Evolutionary conservation across 2,113 vertebrate genomes (phyloP).

Genomic region (Rhipidura dahli): DNA sequence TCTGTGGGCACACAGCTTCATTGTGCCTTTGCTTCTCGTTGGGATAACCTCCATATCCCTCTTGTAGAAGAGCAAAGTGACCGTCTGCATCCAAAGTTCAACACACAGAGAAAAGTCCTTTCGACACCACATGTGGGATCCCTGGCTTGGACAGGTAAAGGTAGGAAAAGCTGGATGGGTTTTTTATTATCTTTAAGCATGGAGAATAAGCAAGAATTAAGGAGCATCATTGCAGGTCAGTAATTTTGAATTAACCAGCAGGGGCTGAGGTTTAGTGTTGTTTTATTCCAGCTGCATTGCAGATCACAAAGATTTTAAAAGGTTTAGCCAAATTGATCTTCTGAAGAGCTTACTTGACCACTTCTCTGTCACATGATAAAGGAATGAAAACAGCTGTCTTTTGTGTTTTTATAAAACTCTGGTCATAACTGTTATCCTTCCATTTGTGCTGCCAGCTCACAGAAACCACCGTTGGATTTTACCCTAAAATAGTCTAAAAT

Average conservation of each 20-base stretch:
- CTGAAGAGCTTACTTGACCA: neutral
- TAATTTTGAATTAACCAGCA: neutral
- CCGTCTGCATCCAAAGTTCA: neutral
- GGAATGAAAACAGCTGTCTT: neutral
- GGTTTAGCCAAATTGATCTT: neutral
- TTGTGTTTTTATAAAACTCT: neutral
- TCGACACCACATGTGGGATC: neutral
- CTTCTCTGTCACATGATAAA: neutral
- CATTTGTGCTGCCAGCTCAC: neutral
- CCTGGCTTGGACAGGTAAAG: neutral
- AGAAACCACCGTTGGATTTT: neutral
- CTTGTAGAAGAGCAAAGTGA: neutral
- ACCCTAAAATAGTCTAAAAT: neutral
- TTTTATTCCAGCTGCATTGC: neutral
- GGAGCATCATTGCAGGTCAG: fast-evolving
- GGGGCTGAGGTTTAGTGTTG: neutral
- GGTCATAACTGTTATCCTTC: neutral
- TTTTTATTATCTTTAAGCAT: neutral
- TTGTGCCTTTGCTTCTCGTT: fast-evolving
- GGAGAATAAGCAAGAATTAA: neutral
- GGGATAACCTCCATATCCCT: fast-evolving
- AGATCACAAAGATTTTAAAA: neutral
- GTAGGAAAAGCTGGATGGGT: neutral
- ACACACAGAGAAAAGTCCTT: neutral
- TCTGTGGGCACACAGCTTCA: neutral